Conservation (phyloP, 2,888 invertebrate genomes). For the Pachydiplax longipennis region DNA sequence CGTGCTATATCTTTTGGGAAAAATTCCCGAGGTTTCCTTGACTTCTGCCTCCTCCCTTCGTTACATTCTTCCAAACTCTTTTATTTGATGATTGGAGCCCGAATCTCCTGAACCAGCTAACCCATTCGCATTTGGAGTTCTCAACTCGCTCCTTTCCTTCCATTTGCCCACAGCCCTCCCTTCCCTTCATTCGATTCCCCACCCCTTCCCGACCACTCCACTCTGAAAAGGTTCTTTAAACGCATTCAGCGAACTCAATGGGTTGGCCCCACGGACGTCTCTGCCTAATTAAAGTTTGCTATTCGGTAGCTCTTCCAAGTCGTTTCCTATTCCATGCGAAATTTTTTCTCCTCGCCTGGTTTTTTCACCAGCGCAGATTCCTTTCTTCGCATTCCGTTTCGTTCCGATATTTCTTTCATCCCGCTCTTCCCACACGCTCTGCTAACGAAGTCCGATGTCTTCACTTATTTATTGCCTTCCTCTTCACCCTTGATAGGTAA, state of each 20-base stretch:
- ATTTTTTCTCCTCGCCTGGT: neutral
- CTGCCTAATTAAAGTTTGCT: conserved; percentile 25
- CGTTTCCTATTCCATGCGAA: neutral
- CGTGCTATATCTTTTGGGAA: too few species aligned
- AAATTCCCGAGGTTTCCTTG: too few species aligned
- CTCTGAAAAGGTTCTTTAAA: conserved; percentile 20
- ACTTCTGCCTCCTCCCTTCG: too few species aligned
- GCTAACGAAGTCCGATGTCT: neutral
- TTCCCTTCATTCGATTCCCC: neutral
- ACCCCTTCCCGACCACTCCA: neutral
- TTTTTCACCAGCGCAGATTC: neutral
- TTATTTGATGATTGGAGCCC: too few species aligned
- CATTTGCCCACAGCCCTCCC: neutral
- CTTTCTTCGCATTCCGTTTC: neutral
- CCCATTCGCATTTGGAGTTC: too few species aligned
- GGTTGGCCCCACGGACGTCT: neutral
- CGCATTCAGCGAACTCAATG: neutral
- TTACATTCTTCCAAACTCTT: too few species aligned
- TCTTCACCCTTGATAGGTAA: neutral
- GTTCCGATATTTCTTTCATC: neutral
- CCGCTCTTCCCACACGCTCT: neutral
- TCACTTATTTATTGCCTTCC: neutral
- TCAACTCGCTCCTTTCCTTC: neutral
- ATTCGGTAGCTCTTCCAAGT: neutral
- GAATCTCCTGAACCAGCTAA: too few species aligned